These are phyloP conservation scores for Rhyacichthys aspro DNA, from an alignment of 2,797 vertebrate species.

Conservation along the genomic window DNA sequence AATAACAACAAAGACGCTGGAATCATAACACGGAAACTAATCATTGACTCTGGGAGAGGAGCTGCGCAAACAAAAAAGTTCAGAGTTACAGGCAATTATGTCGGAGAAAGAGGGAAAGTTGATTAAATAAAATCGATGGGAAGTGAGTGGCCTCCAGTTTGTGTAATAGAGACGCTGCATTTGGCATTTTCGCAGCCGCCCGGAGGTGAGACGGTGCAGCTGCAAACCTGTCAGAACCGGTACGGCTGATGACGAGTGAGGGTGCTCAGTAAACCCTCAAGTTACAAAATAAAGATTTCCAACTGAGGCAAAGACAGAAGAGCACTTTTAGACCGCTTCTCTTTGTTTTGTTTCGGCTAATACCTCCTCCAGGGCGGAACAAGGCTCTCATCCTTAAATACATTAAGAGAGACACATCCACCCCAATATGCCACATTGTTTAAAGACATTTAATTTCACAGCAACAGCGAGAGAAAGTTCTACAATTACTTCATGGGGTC, in stretches of 20 bases:
- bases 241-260: slow-evolving; percentile 55
- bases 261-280: slow-evolving; percentile 54
- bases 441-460: neutral
- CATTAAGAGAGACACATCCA: neutral
- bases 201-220: slow-evolving; percentile 50
- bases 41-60: slow-evolving; percentile 35
- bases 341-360: slow-evolving; percentile 2
- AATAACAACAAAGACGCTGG: slow-evolving; percentile 54
- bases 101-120: slow-evolving; percentile 25
- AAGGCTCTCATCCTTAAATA: slow-evolving; percentile 2
- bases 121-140: slow-evolving; percentile 32
- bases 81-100: slow-evolving; percentile 17
- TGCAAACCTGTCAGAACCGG: slow-evolving; percentile 53
- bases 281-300: slow-evolving; percentile 66
- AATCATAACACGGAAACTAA: slow-evolving; percentile 42
- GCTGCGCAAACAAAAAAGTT: slow-evolving; percentile 33
- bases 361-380: slow-evolving; percentile 8
- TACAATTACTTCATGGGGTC: neutral
- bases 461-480: neutral
- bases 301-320: slow-evolving; percentile 53
- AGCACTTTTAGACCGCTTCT: slow-evolving; percentile 54
- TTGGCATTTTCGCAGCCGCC: slow-evolving; percentile 49
- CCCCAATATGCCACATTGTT: neutral
- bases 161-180: slow-evolving; percentile 50
- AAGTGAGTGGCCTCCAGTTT: slow-evolving; percentile 15